Evolutionary conservation across 2,888 invertebrate species (phyloP).

Genomic region (Apotomis turbidana): DNA sequence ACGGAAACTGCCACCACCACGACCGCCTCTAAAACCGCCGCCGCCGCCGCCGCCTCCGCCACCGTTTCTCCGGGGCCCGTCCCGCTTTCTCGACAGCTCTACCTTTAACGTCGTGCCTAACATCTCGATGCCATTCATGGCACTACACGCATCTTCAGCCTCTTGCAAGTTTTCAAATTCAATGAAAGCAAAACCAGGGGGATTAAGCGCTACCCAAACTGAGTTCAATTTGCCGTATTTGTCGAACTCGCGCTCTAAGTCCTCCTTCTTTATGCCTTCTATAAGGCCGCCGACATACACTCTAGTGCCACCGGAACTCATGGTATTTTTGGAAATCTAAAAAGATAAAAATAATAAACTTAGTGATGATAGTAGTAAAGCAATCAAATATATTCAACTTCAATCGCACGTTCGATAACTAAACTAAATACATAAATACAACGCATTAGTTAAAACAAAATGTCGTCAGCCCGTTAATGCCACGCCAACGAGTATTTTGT

Average conservation of each 20-base stretch:
- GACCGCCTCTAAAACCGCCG: constrained; percentile 69
- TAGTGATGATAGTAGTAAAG: constrained; percentile 27
- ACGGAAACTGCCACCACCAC: constrained; percentile 70
- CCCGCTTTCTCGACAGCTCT: constrained; percentile 93
- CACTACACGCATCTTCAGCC: constrained; percentile 94
- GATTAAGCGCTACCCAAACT: constrained; percentile 97
- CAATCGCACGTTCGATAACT: constrained; percentile 46
- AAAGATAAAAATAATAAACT: constrained; percentile 42
- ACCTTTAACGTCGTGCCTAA: constrained; percentile 94
- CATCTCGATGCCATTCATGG: constrained; percentile 94
- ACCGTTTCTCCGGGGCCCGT: constrained; percentile 87
- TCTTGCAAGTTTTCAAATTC: constrained; percentile 95
- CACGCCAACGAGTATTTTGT: constrained; percentile 60
- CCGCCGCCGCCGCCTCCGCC: constrained; percentile 83
- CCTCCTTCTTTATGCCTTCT: constrained; percentile 95
- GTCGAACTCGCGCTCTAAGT: constrained; percentile 94
- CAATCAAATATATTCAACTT: constrained; percentile 35
- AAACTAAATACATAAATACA: constrained; percentile 69
- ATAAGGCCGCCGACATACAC: constrained; percentile 96
- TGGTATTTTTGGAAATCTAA: constrained; percentile 54
- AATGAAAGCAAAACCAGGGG: constrained; percentile 97
- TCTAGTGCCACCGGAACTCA: constrained; percentile 86
- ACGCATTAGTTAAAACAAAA: constrained; percentile 74
- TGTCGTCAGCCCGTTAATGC: constrained; percentile 77
- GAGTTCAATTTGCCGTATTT: constrained; percentile 96